Conservation (phyloP, 2,113 vertebrate genomes). For the Menura novaehollandiae region DNA sequence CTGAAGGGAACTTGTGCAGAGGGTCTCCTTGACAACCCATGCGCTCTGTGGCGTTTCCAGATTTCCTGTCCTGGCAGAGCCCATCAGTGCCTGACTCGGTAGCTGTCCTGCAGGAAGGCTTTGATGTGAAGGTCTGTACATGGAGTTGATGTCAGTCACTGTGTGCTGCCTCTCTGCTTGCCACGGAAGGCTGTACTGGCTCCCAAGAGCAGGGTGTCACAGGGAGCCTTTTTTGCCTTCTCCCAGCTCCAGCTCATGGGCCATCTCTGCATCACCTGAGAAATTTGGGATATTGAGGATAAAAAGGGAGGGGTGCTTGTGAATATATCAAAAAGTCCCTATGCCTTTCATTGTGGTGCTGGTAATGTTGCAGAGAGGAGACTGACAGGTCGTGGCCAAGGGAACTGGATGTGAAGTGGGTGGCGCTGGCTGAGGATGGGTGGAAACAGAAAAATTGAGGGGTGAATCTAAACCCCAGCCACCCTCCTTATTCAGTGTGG, state of each 20-base stretch:
- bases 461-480: neutral
- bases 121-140: neutral
- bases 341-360: neutral
- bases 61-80: neutral
- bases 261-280: neutral
- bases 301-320: neutral
- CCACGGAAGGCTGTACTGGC: no score
- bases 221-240: neutral
- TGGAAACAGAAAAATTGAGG: neutral
- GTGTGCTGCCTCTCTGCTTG: rapidly evolving
- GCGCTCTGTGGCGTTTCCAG: rapidly evolving
- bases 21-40: neutral
- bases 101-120: neutral
- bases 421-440: neutral
- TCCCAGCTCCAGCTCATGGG: neutral
- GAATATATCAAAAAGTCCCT: neutral
- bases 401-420: neutral
- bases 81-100: neutral
- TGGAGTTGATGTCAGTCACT: neutral
- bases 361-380: neutral
- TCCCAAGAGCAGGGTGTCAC: neutral
- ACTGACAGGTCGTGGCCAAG: neutral
- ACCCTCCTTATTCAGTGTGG: neutral
- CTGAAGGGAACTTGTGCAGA: neutral
- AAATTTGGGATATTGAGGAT: neutral